Base-by-base conservation (phyloP, 2,113 vertebrate genomes). In the Crotalus helleri region DNA sequence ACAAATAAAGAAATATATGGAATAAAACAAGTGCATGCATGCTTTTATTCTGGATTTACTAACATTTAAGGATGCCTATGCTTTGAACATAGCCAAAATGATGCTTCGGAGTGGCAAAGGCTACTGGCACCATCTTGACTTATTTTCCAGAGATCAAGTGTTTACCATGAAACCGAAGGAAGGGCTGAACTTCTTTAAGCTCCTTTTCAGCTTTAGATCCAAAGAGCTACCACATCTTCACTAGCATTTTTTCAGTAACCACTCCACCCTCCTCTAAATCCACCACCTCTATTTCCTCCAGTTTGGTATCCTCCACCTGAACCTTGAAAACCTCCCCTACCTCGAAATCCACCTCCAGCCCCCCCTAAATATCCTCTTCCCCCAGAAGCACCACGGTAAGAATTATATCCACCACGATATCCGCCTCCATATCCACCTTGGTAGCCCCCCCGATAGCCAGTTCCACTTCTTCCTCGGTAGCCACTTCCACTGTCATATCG, bases 401-500 rank as follows among this genome's bases (percentile, higher is more conserved):
- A 94, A 90, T 92, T 89, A 2, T 97, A 96, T 10, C 95, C 94
- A 26, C 96, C 96, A 46, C 96, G 87, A 1, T 95, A 96, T 23
- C 96, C 94, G 0, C 95, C 92, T 33, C 92, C 51, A 53, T 89
- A 94, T n/a, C 91, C 91, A 49, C 90, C 44, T 6, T 59, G 49
- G 57, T 89, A 94, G 26, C 88, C 92, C 1, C 92, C 93, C 44
- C 97, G n/a, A 64, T 54, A 94, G 54, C 95, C 81, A 1, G 93
- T 85, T 53, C 96, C 59, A 0, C n/a, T 33, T 92, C 0, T 69
- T n/a, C 57, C 94, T 58, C 95, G 87, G 1, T 89, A 90, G 55
- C 97, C 97, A 0, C 96, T 93, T 88, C 98, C 97, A 5, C 97
- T 98, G 85, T 99, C 98, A 0, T 98, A 98, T 55, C 99, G 98